These are phyloP conservation scores for Apodemia hepburni DNA, from an alignment of 2,888 invertebrate genomes.

Conservation along the genomic window DNA sequence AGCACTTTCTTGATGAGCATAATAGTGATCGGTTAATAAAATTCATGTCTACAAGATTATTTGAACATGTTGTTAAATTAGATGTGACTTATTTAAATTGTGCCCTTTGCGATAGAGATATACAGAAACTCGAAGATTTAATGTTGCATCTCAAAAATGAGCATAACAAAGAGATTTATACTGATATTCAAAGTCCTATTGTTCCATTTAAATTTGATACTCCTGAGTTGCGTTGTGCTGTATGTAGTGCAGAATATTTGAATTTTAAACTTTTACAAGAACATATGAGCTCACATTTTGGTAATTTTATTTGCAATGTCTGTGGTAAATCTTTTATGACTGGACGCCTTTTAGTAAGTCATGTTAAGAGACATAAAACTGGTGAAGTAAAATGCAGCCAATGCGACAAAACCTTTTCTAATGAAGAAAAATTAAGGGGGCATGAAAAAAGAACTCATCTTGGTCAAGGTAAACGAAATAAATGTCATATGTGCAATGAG, in stretches of 20 bases:
- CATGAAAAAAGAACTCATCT: conserved; percentile 37
- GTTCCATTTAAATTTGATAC: conserved; percentile 57
- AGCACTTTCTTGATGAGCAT: conserved; percentile 48
- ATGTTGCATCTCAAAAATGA: conserved; percentile 40
- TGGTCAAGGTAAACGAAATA: conserved; percentile 40
- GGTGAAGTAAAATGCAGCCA: conserved; percentile 47
- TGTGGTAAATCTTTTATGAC: conserved; percentile 47
- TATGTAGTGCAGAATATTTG: conserved; percentile 42
- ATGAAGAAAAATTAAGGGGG: conserved; percentile 32
- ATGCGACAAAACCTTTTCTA: conserved; percentile 47
- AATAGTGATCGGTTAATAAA: conserved; percentile 41
- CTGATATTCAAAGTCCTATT: conserved; percentile 48
- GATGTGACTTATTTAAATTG: conserved; percentile 50
- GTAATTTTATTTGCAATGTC: conserved; percentile 48
- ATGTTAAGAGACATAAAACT: conserved; percentile 44
- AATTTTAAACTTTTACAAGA: conserved; percentile 53
- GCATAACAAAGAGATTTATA: conserved; percentile 39
- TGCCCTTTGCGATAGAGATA: conserved; percentile 41
- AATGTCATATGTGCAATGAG: conserved; percentile 45
- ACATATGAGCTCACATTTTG: conserved; percentile 58
- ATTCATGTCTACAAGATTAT: conserved; percentile 37
- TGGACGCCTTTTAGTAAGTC: conserved; percentile 39
- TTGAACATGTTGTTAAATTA: conserved; percentile 46
- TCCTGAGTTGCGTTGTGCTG: conserved; percentile 44
- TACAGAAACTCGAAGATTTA: conserved; percentile 41